Percentiles rank a stretch among this genome's conserved stretches.
These are phyloP conservation scores for Cnemophilus loriae DNA, from an alignment of 2,113 vertebrate species.

Conservation along the genomic window DNA sequence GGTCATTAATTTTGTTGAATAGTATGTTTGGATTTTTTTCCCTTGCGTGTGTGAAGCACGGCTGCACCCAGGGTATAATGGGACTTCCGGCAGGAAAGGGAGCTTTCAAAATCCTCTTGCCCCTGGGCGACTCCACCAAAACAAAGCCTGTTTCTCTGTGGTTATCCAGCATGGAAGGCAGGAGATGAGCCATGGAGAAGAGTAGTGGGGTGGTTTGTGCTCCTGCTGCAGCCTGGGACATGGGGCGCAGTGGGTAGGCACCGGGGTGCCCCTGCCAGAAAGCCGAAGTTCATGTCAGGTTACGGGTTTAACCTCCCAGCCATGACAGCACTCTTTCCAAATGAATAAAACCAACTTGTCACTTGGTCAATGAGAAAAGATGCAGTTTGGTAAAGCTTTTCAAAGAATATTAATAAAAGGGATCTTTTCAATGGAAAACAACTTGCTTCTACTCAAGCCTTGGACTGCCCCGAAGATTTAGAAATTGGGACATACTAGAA, in stretches of 20 bases:
- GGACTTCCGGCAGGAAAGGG: neutral
- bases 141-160: neutral
- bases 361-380: neutral
- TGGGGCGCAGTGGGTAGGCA: accelerated
- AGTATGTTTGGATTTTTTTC: neutral
- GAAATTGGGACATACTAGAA: neutral
- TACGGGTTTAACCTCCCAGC: neutral
- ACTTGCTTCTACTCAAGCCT: neutral
- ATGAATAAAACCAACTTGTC: neutral
- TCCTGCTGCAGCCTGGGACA: neutral
- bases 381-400: neutral
- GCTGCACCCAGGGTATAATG: neutral
- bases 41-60: accelerated
- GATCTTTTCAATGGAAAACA: neutral
- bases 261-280: accelerated
- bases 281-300: neutral
- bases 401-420: neutral
- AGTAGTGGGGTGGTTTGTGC: neutral
- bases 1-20: conserved; percentile 42
- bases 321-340: neutral
- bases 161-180: neutral
- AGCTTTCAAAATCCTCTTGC: neutral
- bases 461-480: neutral
- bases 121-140: neutral
- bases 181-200: neutral